Percentiles rank a stretch among this genome's conserved stretches.
Conservation (phyloP, 1,140 invertebrate species). For the Brachionus calyciflorus region DNA sequence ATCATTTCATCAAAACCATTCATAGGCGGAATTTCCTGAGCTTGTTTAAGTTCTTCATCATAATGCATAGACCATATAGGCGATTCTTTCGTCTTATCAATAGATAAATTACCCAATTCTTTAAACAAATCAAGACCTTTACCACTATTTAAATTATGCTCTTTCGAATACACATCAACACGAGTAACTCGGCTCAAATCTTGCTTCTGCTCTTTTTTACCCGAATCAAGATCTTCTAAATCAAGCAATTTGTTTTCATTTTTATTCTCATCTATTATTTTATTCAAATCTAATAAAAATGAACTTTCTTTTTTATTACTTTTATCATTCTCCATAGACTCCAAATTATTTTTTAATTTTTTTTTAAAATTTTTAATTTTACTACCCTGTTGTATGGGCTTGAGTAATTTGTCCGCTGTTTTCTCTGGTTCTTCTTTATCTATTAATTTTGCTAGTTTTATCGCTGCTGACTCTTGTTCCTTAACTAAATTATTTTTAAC, state of each 20-base stretch:
- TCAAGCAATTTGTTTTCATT: no score
- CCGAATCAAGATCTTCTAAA: no score
- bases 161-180: no score
- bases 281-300: no score
- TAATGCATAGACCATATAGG: slow-evolving; percentile 25
- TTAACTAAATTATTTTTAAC: no score
- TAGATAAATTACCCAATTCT: not conserved
- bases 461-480: not conserved
- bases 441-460: not conserved
- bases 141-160: not conserved
- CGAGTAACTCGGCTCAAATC: no score
- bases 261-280: no score
- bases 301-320: no score
- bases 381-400: not conserved
- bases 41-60: slow-evolving; percentile 5
- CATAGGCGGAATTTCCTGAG: slow-evolving; percentile 62
- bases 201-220: no score
- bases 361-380: not conserved
- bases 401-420: not conserved
- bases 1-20: slow-evolving; percentile 91
- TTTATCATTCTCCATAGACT: no score
- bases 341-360: not conserved
- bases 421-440: not conserved
- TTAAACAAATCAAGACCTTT: not conserved
- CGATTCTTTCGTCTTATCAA: not conserved